Base-by-base conservation (phyloP, 2,113 vertebrate species). In the Osmerus eperlanus region DNA sequence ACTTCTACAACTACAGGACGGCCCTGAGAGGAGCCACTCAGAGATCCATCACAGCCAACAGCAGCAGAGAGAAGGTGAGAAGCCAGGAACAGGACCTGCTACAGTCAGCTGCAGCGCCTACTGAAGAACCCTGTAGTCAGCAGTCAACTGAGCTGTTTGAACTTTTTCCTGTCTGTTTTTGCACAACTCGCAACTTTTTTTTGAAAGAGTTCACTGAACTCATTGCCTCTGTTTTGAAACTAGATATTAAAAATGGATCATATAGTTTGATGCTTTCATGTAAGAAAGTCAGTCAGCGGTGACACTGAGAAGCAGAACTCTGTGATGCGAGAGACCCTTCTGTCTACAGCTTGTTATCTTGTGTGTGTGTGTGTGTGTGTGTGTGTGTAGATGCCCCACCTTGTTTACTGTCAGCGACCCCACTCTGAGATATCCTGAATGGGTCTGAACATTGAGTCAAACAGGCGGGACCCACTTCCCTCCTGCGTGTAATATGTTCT, bases 1-100 rank as follows among this genome's bases (percentile, higher is more conserved):
- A 98, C 81, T 99, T 99, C 87, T 97, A 94, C 77, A 99, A 98
- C 90, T 99, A 98, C 78, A 92, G 96, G 72, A 99, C 95, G 0
- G 94, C 96, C 2, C 91, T 99, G 70, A 93, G 95, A 78, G 97
- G 95, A 70, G 96, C 96, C 4, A 84, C 94, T 0, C 97, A 99
- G 67, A 92, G 97, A 75, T 96, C 96, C 54, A 78, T 95, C 79
- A 96, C 94, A 14, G 97, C 95, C 75, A 95, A 96, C 67, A 98
- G 95, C 84, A 97, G 81, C 90, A 93, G 94, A 80, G 96, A 97
- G 88, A 98, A 97, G 95, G 96, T 98, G 83, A 86, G 75, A 11
- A 32, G 5, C 29, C 25, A 1, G 15, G 52, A 54, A 54, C 52
- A 54, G 3, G 29, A 3, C 5, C 29, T 32, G 29, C 29, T 32